These are phyloP conservation scores for Phataginus tetradactyla DNA, from an alignment of 2,797 vertebrate genomes.

Conservation along the genomic window DNA sequence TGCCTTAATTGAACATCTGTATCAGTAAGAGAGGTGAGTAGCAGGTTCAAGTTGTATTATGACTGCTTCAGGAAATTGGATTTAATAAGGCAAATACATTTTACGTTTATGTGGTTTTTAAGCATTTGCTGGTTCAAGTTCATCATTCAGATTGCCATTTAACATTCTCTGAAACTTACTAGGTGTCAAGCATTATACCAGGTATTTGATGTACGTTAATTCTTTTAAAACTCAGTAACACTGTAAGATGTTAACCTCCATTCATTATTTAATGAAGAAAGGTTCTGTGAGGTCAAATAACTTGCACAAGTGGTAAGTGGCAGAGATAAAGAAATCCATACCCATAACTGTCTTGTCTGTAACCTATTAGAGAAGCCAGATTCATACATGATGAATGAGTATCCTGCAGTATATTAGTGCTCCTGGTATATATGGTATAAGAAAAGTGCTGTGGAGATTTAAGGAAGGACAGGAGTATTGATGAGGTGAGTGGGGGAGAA, in stretches of 20 bases:
- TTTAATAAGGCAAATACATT: conserved; percentile 29
- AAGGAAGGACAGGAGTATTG: neutral
- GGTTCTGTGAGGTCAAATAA: neutral
- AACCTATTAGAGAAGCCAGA: conserved; percentile 2
- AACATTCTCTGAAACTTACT: neutral
- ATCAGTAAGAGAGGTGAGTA: neutral
- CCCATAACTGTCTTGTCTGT: neutral
- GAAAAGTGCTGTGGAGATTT: neutral
- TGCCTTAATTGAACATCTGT: neutral
- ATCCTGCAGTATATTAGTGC: neutral
- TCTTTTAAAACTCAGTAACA: neutral
- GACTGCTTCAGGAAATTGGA: conserved; percentile 31
- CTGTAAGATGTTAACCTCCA: neutral
- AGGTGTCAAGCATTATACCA: neutral
- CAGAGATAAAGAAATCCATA: conserved; percentile 42
- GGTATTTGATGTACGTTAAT: neutral
- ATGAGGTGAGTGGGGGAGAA: neutral
- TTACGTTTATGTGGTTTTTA: conserved; percentile 6
- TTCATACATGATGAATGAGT: neutral
- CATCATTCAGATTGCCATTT: neutral
- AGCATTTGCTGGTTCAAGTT: conserved; percentile 4
- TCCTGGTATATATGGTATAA: neutral
- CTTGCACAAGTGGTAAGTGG: neutral
- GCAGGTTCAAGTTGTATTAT: neutral
- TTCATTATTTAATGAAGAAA: conserved; percentile 43